A percentile compares a stretch with the other conserved stretches of the same genome.
Evolutionary conservation across 2,113 vertebrate species (phyloP).

Genomic region (Phodopus roborovskii): DNA sequence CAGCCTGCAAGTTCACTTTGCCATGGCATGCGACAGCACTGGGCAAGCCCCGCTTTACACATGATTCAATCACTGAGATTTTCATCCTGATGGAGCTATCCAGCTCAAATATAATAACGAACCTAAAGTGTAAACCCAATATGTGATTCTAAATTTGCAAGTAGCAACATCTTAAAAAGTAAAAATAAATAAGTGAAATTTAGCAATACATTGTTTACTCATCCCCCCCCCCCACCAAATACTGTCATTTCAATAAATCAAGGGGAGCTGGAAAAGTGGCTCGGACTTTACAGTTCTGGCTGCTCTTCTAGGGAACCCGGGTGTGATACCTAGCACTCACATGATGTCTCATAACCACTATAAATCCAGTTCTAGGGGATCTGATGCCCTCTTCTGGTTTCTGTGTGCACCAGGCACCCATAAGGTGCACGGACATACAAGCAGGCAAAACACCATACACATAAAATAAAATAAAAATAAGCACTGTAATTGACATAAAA

Average conservation of each 20-base stretch:
- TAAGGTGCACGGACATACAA: not conserved
- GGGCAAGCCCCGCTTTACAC: not conserved
- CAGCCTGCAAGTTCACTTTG: not conserved
- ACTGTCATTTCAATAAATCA: constrained; percentile 17
- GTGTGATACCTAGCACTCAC: no score
- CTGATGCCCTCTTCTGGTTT: not conserved
- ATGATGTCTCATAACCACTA: not conserved
- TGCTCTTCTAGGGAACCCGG: not conserved
- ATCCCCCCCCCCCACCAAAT: not conserved
- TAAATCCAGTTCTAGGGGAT: not conserved
- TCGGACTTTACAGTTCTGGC: not conserved
- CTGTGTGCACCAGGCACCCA: not conserved
- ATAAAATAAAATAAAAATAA: not conserved
- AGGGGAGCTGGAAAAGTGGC: not conserved
- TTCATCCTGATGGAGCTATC: not conserved
- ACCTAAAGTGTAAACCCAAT: not conserved
- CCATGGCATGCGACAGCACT: not conserved
- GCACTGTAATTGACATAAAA: not conserved
- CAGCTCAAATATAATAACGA: not conserved
- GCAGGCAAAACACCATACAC: not conserved
- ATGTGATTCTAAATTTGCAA: constrained; percentile 4
- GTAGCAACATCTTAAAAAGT: not conserved
- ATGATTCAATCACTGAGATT: not conserved
- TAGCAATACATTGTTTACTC: constrained; percentile 28
- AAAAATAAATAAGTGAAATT: not conserved